Percentiles rank a stretch among this genome's conserved stretches.
phyloP scores from a whole-genome alignment of 2,888 invertebrate species.

The Drosophila recens region DNA sequence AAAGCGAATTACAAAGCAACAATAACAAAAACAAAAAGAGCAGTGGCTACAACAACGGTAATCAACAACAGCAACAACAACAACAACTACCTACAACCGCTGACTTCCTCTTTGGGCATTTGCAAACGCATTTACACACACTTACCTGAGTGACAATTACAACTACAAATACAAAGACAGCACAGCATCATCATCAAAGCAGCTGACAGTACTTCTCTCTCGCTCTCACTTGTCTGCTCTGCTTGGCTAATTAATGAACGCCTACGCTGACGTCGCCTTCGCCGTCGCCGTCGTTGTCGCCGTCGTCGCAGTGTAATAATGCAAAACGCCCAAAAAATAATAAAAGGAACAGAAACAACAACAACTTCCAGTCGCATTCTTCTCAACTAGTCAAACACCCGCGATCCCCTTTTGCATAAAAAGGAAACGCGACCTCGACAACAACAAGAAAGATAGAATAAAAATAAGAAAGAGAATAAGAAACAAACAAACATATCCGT shows the following conservation, averaged over 20 bases:
- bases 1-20: slow-evolving; percentile 39
- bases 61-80: slow-evolving; percentile 32
- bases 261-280: slow-evolving; percentile 42
- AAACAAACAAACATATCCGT: slow-evolving; percentile 67
- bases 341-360: slow-evolving; percentile 19
- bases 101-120: slow-evolving; percentile 65
- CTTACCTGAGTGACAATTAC: slow-evolving; percentile 40
- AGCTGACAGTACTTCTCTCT: slow-evolving; percentile 47
- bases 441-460: slow-evolving; percentile 14
- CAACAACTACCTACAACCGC: slow-evolving; percentile 32
- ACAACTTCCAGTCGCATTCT: slow-evolving; percentile 67
- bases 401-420: slow-evolving; percentile 28
- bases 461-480: slow-evolving; percentile 1
- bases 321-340: slow-evolving; percentile 38
- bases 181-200: slow-evolving; percentile 43
- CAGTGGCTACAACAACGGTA: slow-evolving; percentile 22
- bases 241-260: slow-evolving; percentile 47
- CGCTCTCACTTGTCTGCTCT: slow-evolving; percentile 8
- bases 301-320: slow-evolving; percentile 37
- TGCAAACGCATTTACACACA: slow-evolving; percentile 54
- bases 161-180: slow-evolving; percentile 9
- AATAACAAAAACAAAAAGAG: slow-evolving; percentile 25
- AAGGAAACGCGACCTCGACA: slow-evolving; percentile 23
- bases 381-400: slow-evolving; percentile 63
- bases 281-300: slow-evolving; percentile 10